Percentiles rank a stretch among this genome's conserved stretches.
Evolutionary conservation across 2,113 vertebrate species (phyloP).

Genomic region (Protomyctophum bolini): DNA sequence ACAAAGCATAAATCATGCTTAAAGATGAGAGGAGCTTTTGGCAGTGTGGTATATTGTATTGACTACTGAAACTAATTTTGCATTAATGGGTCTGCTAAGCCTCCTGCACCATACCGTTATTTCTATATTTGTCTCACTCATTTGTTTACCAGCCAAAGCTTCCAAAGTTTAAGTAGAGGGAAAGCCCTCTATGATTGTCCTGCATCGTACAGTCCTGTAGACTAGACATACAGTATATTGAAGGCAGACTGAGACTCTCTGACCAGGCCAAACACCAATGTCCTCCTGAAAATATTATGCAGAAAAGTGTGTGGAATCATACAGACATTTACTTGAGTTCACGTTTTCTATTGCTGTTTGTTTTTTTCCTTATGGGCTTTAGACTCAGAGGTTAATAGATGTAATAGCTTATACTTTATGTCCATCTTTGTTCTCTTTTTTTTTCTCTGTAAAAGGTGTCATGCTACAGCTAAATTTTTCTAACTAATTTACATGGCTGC

Average conservation of each 20-base stretch:
- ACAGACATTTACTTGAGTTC: constrained; percentile 75
- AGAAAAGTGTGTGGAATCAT: constrained; percentile 62
- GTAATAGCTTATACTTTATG: constrained; percentile 43
- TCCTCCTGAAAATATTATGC: constrained; percentile 65
- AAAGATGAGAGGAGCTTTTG: neutral
- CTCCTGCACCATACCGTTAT: constrained; percentile 42
- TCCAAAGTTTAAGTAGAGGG: constrained; percentile 6
- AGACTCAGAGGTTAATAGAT: constrained; percentile 65
- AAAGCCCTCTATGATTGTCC: constrained; percentile 13
- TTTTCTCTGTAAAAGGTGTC: constrained; percentile 62
- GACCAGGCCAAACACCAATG: constrained; percentile 55
- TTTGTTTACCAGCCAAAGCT: constrained; percentile 69
- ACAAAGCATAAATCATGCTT: too few relatives aligned
- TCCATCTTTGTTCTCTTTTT: constrained; percentile 38
- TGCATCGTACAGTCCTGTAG: constrained; percentile 35
- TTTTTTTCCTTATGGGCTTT: constrained; percentile 59
- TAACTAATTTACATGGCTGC: constrained; percentile 61
- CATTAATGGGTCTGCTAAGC: constrained; percentile 37
- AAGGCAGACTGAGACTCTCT: constrained; percentile 55
- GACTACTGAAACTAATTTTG: constrained; percentile 39
- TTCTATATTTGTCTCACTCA: constrained; percentile 38
- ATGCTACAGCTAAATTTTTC: constrained; percentile 61
- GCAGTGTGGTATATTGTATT: constrained; percentile 39
- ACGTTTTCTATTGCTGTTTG: constrained; percentile 58
- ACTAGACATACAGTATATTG: constrained; percentile 22